Percentiles rank a stretch among this genome's conserved stretches.
These are phyloP conservation scores for Leptosomus discolor DNA, from an alignment of 2,113 vertebrate species.

Conservation along the genomic window DNA sequence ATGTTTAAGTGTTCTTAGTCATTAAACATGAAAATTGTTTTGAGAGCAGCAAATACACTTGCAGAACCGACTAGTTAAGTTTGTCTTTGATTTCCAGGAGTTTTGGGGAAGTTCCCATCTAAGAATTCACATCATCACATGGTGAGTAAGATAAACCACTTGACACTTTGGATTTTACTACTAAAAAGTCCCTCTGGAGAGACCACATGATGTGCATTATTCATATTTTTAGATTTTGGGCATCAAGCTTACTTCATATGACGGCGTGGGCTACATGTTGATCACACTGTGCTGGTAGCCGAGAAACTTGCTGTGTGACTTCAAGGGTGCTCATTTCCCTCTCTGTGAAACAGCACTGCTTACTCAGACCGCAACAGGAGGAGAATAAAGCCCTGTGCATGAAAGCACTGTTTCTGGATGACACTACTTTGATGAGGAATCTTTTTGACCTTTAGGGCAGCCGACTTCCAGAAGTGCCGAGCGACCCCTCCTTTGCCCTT, in stretches of 20 bases:
- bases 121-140: neutral
- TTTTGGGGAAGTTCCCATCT: neutral
- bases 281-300: neutral
- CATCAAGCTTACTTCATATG: constrained; percentile 7
- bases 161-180: constrained; percentile 5
- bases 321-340: neutral
- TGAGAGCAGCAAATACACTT: neutral
- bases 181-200: constrained; percentile 22
- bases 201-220: neutral
- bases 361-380: neutral
- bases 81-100: neutral
- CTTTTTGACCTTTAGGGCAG: neutral
- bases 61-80: neutral
- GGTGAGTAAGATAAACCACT: neutral
- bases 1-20: neutral
- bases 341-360: neutral
- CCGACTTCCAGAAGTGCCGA: neutral
- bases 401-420: neutral
- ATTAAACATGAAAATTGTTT: neutral
- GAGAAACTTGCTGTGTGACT: neutral
- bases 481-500: neutral
- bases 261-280: neutral
- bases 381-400: neutral
- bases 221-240: neutral
- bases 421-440: neutral